phyloP scores from a whole-genome alignment of 1,140 invertebrate genomes.

The Dolichoris vasculosae region DNA sequence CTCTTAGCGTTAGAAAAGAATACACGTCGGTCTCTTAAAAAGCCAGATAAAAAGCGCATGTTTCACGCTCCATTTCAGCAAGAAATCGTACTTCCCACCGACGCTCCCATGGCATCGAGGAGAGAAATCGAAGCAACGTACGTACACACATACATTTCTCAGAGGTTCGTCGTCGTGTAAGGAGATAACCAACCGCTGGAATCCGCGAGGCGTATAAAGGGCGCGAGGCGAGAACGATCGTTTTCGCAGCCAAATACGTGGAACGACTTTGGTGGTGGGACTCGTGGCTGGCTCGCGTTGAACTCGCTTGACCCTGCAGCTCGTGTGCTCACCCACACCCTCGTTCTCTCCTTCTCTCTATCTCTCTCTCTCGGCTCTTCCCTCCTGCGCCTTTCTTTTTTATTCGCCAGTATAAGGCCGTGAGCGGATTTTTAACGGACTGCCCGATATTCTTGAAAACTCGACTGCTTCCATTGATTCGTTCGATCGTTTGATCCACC shows the following conservation, averaged over 20 bases:
- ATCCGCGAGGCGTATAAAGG: constrained; percentile 33
- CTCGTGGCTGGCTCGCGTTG: constrained; percentile 26
- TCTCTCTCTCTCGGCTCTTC: neutral
- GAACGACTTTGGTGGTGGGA: constrained; percentile 32
- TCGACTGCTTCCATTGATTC: neutral
- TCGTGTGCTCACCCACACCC: constrained; percentile 50
- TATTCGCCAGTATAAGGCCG: neutral
- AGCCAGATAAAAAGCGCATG: neutral
- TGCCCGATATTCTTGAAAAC: neutral
- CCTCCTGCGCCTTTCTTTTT: neutral
- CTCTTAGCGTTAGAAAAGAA: neutral
- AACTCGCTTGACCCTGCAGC: constrained; percentile 52
- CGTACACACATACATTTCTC: neutral
- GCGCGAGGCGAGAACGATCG: constrained; percentile 39
- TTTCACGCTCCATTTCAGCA: constrained; percentile 8
- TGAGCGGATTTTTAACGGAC: neutral
- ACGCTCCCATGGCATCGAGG: neutral
- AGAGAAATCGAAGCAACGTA: constrained; percentile 19
- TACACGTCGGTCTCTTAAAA: neutral
- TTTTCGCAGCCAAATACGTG: constrained; percentile 48
- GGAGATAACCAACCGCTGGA: constrained; percentile 47
- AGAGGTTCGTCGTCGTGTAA: constrained; percentile 8
- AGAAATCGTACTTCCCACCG: neutral
- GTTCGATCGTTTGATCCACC: neutral
- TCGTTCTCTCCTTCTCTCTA: neutral